These are phyloP conservation scores for Cecidostiba fungosa DNA, from an alignment of 2,888 invertebrate species.

Conservation along the genomic window DNA sequence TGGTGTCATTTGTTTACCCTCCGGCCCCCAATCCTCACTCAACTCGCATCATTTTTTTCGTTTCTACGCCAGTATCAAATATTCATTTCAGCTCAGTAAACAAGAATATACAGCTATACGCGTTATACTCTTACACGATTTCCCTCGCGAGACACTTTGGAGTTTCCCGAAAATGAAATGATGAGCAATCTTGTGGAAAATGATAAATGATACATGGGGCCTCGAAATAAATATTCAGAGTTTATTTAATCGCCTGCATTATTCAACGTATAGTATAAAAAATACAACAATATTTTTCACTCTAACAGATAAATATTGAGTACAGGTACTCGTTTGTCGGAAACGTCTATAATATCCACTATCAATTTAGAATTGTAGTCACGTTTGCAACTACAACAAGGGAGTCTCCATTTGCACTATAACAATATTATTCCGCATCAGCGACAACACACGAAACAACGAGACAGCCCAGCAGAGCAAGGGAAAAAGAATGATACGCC, in stretches of 20 bases:
- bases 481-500: constrained; percentile 8
- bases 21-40: constrained; percentile 14
- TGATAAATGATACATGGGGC: background rate
- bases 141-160: background rate
- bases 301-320: too few relatives aligned
- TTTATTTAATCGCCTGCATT: background rate
- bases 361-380: background rate
- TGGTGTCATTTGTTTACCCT: constrained; percentile 31
- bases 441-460: background rate
- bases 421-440: constrained; percentile 1
- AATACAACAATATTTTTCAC: too few relatives aligned
- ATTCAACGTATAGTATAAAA: background rate
- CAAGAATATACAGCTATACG: background rate
- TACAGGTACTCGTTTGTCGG: background rate
- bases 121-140: background rate
- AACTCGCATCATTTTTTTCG: background rate
- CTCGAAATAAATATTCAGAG: background rate
- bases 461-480: background rate
- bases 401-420: background rate
- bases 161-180: background rate
- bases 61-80: background rate
- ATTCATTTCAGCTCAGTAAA: background rate
- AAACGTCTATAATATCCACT: background rate
- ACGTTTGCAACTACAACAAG: background rate
- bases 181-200: background rate